These are phyloP conservation scores for Scomber scombrus DNA, from an alignment of 2,113 vertebrate species.

Conservation along the genomic window DNA sequence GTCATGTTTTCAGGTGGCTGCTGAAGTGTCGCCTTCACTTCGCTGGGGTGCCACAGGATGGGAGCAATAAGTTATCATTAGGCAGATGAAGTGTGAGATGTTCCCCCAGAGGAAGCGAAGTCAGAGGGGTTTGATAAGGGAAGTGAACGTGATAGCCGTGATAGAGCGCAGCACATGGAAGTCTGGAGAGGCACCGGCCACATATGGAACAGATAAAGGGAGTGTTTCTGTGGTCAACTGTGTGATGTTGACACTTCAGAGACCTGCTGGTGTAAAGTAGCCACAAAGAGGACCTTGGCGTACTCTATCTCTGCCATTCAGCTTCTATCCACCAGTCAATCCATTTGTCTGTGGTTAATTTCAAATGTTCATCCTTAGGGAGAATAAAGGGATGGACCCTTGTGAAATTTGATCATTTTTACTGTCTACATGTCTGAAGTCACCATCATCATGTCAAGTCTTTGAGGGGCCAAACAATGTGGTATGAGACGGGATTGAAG, in stretches of 20 bases:
- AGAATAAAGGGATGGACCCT: too few relatives aligned
- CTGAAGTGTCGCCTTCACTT: slow-evolving; percentile 42
- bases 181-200: slow-evolving; percentile 31
- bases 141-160: slow-evolving; percentile 23
- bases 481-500: too few relatives aligned
- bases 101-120: slow-evolving; percentile 20
- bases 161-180: neutral
- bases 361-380: neutral
- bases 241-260: slow-evolving; percentile 70
- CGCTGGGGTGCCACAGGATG: slow-evolving; percentile 20
- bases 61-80: slow-evolving; percentile 39
- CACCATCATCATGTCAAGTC: neutral
- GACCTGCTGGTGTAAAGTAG: slow-evolving; percentile 61
- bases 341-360: neutral
- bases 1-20: slow-evolving; percentile 57
- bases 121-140: slow-evolving; percentile 49
- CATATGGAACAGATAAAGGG: slow-evolving; percentile 79
- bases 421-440: neutral
- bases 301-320: slow-evolving; percentile 3
- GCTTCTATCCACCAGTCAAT: slow-evolving; percentile 9
- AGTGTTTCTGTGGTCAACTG: slow-evolving; percentile 62
- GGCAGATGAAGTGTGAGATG: slow-evolving; percentile 61
- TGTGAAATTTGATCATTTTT: too few relatives aligned
- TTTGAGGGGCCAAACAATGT: neutral
- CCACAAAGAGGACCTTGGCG: slow-evolving; percentile 36